Evolutionary conservation across 2,888 invertebrate genomes (phyloP).

Genomic region (Meandrusa payeni): DNA sequence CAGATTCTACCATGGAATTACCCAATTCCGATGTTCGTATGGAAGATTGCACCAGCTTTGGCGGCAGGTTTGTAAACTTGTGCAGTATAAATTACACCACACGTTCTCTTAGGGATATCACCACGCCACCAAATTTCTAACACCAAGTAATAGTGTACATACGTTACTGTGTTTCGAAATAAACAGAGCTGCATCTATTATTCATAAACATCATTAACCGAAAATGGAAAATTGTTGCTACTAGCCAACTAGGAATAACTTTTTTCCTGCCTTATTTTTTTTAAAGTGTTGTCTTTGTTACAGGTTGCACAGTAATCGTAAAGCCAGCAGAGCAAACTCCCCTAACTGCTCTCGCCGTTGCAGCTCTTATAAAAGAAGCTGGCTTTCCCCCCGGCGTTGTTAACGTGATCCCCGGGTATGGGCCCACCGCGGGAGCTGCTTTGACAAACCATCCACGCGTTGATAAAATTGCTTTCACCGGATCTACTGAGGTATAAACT

Average conservation of each 20-base stretch:
- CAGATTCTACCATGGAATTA: conserved; percentile 98
- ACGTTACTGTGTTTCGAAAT: no score
- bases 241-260: no score
- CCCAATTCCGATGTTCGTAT: conserved; percentile 94
- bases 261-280: no score
- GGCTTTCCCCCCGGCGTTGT: conserved; percentile 95
- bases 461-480: conserved; percentile 91
- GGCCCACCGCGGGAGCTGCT: conserved; percentile 87
- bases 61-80: conserved; percentile 81
- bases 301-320: conserved; percentile 89
- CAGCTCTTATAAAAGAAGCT: conserved; percentile 91
- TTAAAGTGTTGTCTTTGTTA: no score
- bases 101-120: no score
- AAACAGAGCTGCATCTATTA: no score
- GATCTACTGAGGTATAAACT: conserved; percentile 60
- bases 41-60: conserved; percentile 93
- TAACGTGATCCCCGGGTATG: conserved; percentile 93
- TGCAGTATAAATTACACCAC: no score
- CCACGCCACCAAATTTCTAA: no score
- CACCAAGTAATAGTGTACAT: no score
- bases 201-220: no score
- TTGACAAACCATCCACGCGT: conserved; percentile 86
- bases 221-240: no score
- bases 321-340: conserved; percentile 98
- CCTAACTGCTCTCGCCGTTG: conserved; percentile 92